Conservation (phyloP, 2,113 vertebrate genomes). For the Thinocorus orbignyianus region DNA sequence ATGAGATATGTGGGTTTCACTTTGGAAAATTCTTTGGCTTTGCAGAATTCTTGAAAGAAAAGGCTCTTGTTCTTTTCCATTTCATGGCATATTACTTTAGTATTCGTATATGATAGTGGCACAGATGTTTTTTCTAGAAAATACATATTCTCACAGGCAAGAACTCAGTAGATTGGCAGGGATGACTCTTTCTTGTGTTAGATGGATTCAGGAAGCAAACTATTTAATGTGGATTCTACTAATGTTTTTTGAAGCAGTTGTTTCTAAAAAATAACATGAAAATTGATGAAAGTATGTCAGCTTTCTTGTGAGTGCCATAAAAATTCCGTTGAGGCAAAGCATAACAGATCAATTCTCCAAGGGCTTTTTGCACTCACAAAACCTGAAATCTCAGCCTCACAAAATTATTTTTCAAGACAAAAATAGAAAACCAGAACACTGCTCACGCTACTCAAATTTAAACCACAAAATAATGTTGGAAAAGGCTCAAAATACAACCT, state of each 20-base stretch:
- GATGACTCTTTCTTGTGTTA: neutral
- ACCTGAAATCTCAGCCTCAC: neutral
- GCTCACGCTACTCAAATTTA: neutral
- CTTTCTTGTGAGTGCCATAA: slow-evolving; percentile 27
- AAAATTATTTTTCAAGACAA: neutral
- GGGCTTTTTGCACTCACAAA: neutral
- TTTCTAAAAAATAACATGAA: slow-evolving; percentile 34
- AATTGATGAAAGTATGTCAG: slow-evolving; percentile 37
- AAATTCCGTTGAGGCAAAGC: slow-evolving; percentile 20
- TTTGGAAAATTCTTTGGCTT: neutral
- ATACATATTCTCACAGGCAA: neutral
- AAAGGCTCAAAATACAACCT: neutral
- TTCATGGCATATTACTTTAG: neutral
- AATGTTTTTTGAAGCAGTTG: slow-evolving; percentile 52
- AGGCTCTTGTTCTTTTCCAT: neutral
- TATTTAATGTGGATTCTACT: slow-evolving; percentile 41
- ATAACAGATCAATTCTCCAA: neutral
- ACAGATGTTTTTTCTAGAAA: neutral
- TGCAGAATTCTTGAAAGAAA: slow-evolving; percentile 32
- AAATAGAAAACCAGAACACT: neutral
- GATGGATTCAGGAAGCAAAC: slow-evolving; percentile 17
- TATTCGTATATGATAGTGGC: neutral
- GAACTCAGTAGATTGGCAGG: neutral
- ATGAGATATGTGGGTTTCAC: neutral
- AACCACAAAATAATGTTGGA: neutral